Base-by-base conservation (phyloP, 2,797 vertebrate species). In the Acestrorhynchus altus region DNA sequence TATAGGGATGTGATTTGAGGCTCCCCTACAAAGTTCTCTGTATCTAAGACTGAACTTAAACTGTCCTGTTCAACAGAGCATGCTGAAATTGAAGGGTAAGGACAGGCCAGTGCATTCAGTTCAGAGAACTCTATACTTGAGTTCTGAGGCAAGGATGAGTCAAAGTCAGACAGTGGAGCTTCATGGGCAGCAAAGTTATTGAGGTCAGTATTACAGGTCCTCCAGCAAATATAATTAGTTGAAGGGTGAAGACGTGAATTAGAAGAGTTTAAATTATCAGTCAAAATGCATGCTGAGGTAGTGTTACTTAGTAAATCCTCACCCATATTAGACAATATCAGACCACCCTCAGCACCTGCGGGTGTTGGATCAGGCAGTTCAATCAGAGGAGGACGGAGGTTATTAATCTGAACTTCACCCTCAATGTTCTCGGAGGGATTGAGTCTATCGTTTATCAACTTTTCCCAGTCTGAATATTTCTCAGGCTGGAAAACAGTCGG, bases 371-470 rank as follows among this genome's bases (percentile, higher is more conserved):
- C 51, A 57, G 65, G 59, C 66, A 72, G 42, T 70, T 83, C 28
- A 40, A 40, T 42, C 1, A 47, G 26, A 15, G 42, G 4, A 69
- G 39, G 31, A 26, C 26, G n/a, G 13, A 49, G 39, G 49, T 51
- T 31, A 0, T 24, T 74, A 31, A 44, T 80, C 76, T n/a, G 56
- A n/a, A 81, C 80, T 65, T 74, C 81, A 61, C 7, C 78, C 65
- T 85, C 44, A 24, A 35, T 63, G 18, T 87, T 85, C 66, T 87
- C 86, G 0, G 88, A 89, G 4, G 92, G 90, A 77, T 92, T 92
- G 77, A 96, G 92, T 85, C 96, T 92, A 87, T 93, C 92, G 77
- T 94, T 92, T 0, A 95, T 95, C 86, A 98, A 98, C 1, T 96
- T 93, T 1, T 96, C 95, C 94, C 94, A 94, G 77, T 89, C 83